Evolutionary conservation across 53 echinoderm and acorn worm species (phyloP).

Genomic region (Mesocentrotus franciscanus): DNA sequence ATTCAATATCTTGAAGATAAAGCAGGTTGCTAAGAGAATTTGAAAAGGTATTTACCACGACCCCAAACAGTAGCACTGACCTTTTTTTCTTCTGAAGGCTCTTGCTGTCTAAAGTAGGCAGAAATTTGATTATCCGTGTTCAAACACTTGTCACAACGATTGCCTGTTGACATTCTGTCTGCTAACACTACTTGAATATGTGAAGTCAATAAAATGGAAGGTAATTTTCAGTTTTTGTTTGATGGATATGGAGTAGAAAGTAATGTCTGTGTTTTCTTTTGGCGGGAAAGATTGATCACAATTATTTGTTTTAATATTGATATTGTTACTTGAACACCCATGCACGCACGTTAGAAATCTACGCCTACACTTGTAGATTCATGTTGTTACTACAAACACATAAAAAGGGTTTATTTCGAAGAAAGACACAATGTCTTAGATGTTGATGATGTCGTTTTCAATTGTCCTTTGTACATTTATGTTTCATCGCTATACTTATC

Average conservation of each 20-base stretch:
- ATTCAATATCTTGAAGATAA: neutral
- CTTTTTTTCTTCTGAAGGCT: neutral
- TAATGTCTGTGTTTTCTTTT: neutral
- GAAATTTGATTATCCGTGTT: neutral
- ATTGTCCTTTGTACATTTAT: too few species aligned
- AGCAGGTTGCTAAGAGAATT: neutral
- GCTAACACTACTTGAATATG: neutral
- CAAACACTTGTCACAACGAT: neutral
- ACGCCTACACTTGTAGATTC: too few species aligned
- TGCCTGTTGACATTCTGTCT: neutral
- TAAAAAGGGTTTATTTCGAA: too few species aligned
- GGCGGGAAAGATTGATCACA: neutral
- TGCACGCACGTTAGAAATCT: neutral
- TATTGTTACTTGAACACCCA: neutral
- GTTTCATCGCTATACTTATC: too few species aligned
- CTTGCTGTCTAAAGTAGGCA: neutral
- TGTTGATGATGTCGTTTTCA: too few species aligned
- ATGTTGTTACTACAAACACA: too few species aligned
- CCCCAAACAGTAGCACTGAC: neutral
- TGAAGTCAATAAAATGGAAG: neutral
- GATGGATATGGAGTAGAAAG: neutral
- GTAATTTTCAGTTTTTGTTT: neutral
- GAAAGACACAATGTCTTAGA: too few species aligned
- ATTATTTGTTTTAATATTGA: neutral
- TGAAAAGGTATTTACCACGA: neutral